phyloP scores from a whole-genome alignment of 2,113 vertebrate species.

The Ailuropoda melanoleuca region DNA sequence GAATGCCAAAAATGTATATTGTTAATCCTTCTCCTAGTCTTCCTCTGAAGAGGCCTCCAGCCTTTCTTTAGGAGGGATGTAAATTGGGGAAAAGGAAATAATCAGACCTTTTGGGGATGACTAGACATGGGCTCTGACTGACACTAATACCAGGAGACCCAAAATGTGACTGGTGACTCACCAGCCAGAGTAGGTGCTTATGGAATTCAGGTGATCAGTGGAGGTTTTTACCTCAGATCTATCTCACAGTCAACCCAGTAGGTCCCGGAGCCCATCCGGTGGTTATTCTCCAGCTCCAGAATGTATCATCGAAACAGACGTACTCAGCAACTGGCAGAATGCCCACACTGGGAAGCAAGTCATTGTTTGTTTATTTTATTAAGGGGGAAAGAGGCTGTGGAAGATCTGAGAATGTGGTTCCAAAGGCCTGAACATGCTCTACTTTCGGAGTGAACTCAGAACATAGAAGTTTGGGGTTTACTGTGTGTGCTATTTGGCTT shows the following conservation, averaged over 20 bases:
- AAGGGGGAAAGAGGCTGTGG: not conserved
- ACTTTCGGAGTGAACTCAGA: not conserved
- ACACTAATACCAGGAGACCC: not conserved
- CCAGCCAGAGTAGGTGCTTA: not conserved
- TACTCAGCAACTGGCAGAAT: not conserved
- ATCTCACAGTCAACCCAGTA: not conserved
- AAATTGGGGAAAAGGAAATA: not conserved
- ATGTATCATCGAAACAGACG: accelerated
- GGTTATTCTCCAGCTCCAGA: not conserved
- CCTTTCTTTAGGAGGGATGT: not conserved
- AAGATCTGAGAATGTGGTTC: not conserved
- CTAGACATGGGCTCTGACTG: not conserved
- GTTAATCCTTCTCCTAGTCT: not conserved
- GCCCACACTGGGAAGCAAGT: not conserved
- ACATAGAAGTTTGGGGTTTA: not conserved
- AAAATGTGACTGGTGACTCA: not conserved
- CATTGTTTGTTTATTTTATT: not conserved
- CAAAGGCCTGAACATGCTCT: not conserved
- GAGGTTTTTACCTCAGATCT: not conserved
- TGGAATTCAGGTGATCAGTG: not conserved
- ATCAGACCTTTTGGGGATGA: not conserved
- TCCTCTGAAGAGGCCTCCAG: not conserved
- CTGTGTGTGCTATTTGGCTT: not conserved
- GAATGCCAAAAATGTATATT: not conserved
- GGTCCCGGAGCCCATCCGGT: too few relatives aligned